These are phyloP conservation scores for Tryphoninae sp. DNA, from an alignment of 2,888 invertebrate genomes.

Conservation along the genomic window DNA sequence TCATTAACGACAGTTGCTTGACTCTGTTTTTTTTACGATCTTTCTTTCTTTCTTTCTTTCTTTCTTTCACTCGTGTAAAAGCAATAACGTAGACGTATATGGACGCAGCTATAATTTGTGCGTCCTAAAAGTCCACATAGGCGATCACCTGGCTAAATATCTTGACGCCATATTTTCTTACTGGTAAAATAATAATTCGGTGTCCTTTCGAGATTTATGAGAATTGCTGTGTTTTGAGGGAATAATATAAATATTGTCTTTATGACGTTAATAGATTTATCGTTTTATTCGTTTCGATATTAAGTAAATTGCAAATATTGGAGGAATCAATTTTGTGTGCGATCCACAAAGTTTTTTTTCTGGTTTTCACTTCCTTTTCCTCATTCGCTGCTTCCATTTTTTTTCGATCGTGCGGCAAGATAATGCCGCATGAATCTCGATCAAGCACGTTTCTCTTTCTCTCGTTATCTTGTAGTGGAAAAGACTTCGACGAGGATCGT, in stretches of 20 bases:
- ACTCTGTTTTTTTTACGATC: conserved; percentile 41
- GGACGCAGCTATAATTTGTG: background rate
- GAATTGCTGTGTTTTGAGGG: background rate
- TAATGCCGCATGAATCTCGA: background rate
- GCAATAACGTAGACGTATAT: background rate
- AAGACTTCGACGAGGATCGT: conserved; percentile 31
- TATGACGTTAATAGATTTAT: conserved; percentile 23
- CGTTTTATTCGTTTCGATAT: conserved; percentile 32
- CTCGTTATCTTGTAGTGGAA: conserved; percentile 6
- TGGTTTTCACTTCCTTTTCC: background rate
- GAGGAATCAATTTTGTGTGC: background rate
- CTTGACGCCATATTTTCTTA: background rate
- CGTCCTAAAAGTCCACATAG: conserved; percentile 22
- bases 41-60: conserved; percentile 35
- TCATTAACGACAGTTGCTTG: conserved; percentile 34
- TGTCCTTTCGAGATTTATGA: background rate
- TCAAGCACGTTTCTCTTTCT: background rate
- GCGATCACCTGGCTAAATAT: conserved; percentile 16
- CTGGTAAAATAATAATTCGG: background rate
- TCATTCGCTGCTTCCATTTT: background rate
- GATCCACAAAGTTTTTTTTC: background rate
- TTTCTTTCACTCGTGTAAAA: background rate
- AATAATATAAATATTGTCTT: background rate
- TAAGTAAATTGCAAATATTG: background rate
- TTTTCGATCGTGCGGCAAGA: conserved; percentile 2